These are phyloP conservation scores for Scaptomyza reducta DNA, from an alignment of 2,888 invertebrate species.

Conservation along the genomic window DNA sequence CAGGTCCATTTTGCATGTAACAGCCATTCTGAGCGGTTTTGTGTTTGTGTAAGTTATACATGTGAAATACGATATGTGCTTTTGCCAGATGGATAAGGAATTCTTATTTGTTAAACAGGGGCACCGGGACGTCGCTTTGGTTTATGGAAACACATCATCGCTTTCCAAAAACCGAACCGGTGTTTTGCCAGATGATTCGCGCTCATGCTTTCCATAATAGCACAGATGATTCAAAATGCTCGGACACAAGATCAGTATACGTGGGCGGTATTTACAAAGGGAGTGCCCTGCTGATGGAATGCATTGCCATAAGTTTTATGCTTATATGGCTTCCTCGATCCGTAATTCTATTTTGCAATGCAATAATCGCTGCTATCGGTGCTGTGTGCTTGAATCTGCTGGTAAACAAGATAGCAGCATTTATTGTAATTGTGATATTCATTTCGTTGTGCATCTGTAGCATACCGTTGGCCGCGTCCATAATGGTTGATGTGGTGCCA, in stretches of 20 bases:
- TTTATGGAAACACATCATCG: conserved; percentile 8
- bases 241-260: not conserved
- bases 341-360: conserved; percentile 3
- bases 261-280: conserved; percentile 20
- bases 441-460: conserved; percentile 11
- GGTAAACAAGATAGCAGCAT: not conserved
- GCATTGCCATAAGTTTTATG: conserved; percentile 4
- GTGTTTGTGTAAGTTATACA: conserved; percentile 31
- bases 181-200: conserved; percentile 24
- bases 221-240: not conserved
- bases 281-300: not conserved
- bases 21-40: conserved; percentile 4
- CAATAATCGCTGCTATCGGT: not conserved
- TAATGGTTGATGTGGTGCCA: conserved; percentile 46
- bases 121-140: conserved; percentile 27
- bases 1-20: not conserved
- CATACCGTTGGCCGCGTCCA: conserved; percentile 11
- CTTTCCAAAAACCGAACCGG: not conserved
- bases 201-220: not conserved
- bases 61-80: no score
- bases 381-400: conserved; percentile 33
- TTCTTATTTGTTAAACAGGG: conserved; percentile 11
- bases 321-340: conserved; percentile 12
- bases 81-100: not conserved
- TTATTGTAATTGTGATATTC: conserved; percentile 11